phyloP scores from a whole-genome alignment of 2,888 invertebrate genomes.

The Gibbula magus region DNA sequence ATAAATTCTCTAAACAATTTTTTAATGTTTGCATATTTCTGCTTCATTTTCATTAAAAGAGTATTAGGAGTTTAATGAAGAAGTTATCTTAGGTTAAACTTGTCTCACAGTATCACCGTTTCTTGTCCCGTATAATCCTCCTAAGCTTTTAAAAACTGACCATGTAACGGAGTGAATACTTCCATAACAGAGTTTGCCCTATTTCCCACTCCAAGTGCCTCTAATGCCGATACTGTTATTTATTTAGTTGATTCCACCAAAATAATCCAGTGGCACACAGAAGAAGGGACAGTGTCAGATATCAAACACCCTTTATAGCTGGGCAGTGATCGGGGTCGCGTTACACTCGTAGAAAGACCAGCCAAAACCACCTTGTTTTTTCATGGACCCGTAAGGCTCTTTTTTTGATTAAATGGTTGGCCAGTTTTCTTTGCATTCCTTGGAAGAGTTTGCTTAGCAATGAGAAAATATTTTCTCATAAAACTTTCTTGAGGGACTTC shows the following conservation, averaged over 20 bases:
- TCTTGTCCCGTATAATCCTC: too few species aligned
- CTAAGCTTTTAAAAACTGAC: too few species aligned
- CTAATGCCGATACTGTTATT: not conserved
- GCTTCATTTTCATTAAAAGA: too few species aligned
- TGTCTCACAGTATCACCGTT: too few species aligned
- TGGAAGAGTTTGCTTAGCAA: conserved; percentile 20
- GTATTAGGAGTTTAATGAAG: too few species aligned
- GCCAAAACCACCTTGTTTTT: conserved; percentile 15
- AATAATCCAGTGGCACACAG: not conserved
- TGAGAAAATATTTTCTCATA: conserved; percentile 25
- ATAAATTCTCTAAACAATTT: too few species aligned
- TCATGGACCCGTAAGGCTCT: not conserved
- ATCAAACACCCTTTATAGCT: conserved; percentile 19
- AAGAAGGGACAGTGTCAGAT: not conserved
- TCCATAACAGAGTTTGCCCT: too few species aligned
- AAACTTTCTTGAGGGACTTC: conserved; percentile 16
- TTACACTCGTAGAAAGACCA: conserved; percentile 3
- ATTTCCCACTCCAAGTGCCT: too few species aligned
- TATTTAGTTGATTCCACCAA: conserved; percentile 8
- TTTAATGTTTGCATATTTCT: too few species aligned
- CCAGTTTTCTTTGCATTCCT: conserved; percentile 19
- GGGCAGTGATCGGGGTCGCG: not conserved
- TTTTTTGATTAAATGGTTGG: conserved; percentile 23
- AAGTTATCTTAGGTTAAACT: too few species aligned
- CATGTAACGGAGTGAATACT: too few species aligned